Conservation (phyloP, 2,797 vertebrate genomes). For the Chiroxiphia lanceolata region DNA sequence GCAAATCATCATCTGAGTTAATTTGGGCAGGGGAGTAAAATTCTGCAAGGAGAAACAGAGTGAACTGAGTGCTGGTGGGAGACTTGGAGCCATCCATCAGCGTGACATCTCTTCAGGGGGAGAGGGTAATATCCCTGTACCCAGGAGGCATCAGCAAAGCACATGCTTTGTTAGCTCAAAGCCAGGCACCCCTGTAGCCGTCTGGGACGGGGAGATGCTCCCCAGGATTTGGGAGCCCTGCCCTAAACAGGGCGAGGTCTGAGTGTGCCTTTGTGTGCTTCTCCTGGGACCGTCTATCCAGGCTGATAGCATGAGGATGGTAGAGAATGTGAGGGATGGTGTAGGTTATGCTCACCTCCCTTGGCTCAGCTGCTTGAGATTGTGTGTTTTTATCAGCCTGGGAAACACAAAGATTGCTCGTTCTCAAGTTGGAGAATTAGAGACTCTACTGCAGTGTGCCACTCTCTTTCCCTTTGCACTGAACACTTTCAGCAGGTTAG, state of each 20-base stretch:
- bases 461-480: background rate
- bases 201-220: rapidly evolving
- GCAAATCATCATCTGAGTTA: background rate
- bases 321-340: rapidly evolving
- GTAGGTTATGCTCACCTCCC: background rate
- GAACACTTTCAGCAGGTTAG: background rate
- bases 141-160: background rate
- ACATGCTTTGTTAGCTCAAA: background rate
- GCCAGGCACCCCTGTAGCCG: background rate
- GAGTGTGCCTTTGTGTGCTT: background rate
- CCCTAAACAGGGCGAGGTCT: too few relatives aligned
- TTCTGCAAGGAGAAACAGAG: background rate
- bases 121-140: rapidly evolving
- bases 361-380: background rate
- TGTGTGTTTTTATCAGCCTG: background rate
- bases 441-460: background rate
- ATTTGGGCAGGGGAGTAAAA: background rate
- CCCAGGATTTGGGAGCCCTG: background rate
- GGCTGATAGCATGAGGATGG: rapidly evolving
- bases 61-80: background rate
- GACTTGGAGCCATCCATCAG: background rate
- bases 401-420: rapidly evolving
- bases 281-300: rapidly evolving
- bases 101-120: rapidly evolving
- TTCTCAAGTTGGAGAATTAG: background rate